Conservation (phyloP, 2,113 vertebrate genomes). For the Sialia sialis region DNA sequence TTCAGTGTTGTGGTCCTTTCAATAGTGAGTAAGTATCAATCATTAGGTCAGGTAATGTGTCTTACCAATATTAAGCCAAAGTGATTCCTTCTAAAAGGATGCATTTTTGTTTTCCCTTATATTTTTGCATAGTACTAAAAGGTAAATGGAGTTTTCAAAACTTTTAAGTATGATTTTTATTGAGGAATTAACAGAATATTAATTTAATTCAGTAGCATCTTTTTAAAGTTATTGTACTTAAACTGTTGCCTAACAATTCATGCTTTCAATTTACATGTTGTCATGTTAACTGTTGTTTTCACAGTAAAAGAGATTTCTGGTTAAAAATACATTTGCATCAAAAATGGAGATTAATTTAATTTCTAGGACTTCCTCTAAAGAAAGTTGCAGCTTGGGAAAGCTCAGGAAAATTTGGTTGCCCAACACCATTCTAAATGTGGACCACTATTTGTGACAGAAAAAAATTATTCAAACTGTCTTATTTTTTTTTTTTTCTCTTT, state of each 20-base stretch:
- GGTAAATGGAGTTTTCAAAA: rapidly evolving
- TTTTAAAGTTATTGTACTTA: neutral
- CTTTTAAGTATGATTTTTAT: neutral
- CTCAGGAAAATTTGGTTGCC: neutral
- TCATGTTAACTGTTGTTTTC: neutral
- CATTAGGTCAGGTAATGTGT: neutral
- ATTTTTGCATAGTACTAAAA: neutral
- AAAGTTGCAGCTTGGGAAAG: neutral
- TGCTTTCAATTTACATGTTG: neutral
- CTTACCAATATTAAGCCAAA: neutral
- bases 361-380: neutral
- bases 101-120: neutral
- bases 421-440: neutral
- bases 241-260: neutral
- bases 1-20: conserved; percentile 91
- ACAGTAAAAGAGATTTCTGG: neutral
- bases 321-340: neutral
- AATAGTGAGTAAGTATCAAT: conserved; percentile 84
- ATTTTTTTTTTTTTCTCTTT: neutral
- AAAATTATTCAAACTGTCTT: neutral
- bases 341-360: neutral
- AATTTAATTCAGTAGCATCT: neutral
- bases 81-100: neutral
- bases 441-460: neutral
- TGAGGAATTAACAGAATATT: neutral